A percentile compares a stretch with the other conserved stretches of the same genome.
Conservation (phyloP, 2,113 vertebrate genomes). For the Scartelaos histophorus region DNA sequence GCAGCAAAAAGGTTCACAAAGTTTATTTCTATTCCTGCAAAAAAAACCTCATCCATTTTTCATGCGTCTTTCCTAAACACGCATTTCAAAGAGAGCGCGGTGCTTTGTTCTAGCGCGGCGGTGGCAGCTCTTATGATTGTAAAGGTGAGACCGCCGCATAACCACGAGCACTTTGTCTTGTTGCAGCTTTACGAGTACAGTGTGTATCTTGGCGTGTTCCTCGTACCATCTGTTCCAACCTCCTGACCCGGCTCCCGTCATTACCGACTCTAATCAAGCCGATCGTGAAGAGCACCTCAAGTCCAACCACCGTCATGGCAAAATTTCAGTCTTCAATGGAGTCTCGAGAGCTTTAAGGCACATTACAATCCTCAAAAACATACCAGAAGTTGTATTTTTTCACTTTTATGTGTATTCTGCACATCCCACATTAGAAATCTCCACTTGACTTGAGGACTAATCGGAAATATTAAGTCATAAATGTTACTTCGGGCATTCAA, state of each 20-base stretch:
- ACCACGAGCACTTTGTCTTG: constrained; percentile 29
- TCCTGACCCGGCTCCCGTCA: background rate
- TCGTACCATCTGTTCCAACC: constrained; percentile 5
- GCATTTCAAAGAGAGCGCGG: background rate
- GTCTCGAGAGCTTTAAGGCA: background rate
- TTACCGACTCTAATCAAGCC: background rate
- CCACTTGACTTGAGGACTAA: too few relatives aligned
- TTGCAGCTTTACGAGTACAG: constrained; percentile 2
- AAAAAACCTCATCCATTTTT: background rate
- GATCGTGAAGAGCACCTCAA: background rate
- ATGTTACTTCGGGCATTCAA: too few relatives aligned
- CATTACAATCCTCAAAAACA: too few relatives aligned
- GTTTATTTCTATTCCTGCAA: too few relatives aligned
- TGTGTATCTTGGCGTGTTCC: background rate
- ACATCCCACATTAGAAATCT: too few relatives aligned
- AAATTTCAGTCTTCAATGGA: background rate
- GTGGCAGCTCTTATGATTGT: background rate
- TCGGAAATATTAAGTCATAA: too few relatives aligned
- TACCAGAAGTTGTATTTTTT: too few relatives aligned
- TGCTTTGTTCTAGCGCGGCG: background rate
- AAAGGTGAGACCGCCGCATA: background rate
- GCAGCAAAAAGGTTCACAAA: too few relatives aligned
- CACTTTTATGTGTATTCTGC: too few relatives aligned
- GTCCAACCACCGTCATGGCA: constrained; percentile 16
- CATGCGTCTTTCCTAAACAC: background rate